Percentiles rank a stretch among this genome's conserved stretches.
These are phyloP conservation scores for Calliopsis andreniformis DNA, from an alignment of 1,140 invertebrate genomes.

Conservation along the genomic window DNA sequence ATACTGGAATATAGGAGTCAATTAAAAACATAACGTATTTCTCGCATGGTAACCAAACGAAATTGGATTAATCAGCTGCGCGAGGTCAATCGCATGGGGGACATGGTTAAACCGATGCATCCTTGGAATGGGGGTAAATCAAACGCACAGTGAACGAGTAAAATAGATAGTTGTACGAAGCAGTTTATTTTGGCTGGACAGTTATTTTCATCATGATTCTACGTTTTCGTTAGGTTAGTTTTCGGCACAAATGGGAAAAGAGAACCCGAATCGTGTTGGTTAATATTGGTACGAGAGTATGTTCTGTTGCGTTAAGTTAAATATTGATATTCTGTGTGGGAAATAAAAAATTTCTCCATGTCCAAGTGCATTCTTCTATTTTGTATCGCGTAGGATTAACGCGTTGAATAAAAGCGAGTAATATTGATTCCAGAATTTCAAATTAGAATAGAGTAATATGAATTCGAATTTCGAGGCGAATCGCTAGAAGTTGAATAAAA, in stretches of 20 bases:
- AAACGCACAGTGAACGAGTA: neutral
- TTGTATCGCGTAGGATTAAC: too few relatives aligned
- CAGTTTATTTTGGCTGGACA: neutral
- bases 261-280: neutral
- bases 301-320: too few relatives aligned
- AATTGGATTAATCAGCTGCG: neutral
- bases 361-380: too few relatives aligned
- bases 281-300: neutral
- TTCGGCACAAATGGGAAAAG: neutral
- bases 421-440: too few relatives aligned
- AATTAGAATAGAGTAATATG: too few relatives aligned
- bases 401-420: too few relatives aligned
- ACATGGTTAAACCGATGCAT: neutral
- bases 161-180: neutral
- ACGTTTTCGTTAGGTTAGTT: neutral
- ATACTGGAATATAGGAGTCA: too few relatives aligned
- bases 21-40: constrained; percentile 15
- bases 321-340: too few relatives aligned
- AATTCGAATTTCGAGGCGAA: too few relatives aligned
- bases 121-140: constrained; percentile 2
- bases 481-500: too few relatives aligned
- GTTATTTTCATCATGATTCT: neutral
- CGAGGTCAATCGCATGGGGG: neutral
- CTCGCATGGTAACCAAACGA: neutral
- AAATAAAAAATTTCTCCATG: too few relatives aligned